Percentiles rank a stretch among this genome's conserved stretches.
Conservation (phyloP, 2,797 vertebrate genomes). For the Rhincodon typus region DNA sequence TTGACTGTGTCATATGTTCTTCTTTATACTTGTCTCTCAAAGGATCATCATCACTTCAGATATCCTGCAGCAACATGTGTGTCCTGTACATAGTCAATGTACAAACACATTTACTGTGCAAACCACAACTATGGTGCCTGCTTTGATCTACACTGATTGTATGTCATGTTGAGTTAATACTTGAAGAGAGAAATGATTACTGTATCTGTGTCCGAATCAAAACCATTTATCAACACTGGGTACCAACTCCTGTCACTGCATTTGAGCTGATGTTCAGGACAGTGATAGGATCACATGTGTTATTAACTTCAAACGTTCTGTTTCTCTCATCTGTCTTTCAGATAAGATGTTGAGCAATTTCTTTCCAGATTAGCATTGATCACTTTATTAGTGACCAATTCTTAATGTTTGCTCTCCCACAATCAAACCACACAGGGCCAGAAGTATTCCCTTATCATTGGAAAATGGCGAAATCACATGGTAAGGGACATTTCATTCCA, state of each 20-base stretch:
- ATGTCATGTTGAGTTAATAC: background rate
- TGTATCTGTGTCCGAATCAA: background rate
- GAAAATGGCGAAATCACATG: background rate
- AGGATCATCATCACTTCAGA: background rate
- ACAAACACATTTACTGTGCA: background rate
- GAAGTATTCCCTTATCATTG: background rate
- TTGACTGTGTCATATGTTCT: background rate
- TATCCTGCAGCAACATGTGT: background rate
- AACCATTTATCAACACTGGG: background rate
- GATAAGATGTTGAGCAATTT: background rate
- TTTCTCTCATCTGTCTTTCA: background rate
- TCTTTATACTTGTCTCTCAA: background rate
- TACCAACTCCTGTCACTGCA: background rate
- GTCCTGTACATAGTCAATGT: no score
- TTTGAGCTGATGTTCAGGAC: background rate
- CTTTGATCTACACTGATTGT: background rate
- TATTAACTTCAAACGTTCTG: background rate
- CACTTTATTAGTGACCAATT: background rate
- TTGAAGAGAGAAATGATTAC: background rate
- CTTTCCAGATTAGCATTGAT: background rate
- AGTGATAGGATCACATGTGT: background rate
- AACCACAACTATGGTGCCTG: background rate
- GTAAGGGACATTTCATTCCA: background rate
- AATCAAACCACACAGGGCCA: background rate
- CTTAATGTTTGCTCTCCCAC: background rate